Evolutionary conservation across 2,888 invertebrate genomes (phyloP), one percentile per base, ranked within the genome.

Genomic region (Sinotaia quadrata): DNA sequence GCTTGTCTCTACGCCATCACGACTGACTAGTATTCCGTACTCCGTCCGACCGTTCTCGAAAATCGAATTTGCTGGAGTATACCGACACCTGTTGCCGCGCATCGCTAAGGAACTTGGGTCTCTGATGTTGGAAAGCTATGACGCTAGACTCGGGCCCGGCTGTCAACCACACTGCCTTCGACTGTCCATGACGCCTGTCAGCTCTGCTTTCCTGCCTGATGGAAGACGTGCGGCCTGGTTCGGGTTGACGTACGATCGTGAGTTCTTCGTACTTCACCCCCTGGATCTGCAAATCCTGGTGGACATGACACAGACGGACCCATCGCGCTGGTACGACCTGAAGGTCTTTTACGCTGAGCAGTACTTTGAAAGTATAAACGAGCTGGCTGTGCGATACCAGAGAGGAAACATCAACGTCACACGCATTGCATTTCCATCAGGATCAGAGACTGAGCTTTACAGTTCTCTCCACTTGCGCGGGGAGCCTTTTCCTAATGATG

Each of bases 231-330:
- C 81, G 51, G 73, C 78, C 0, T 85, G 84, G 84, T 81, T 85
- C 63, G 81, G 82, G 78, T 78, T 85, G 37, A 75, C 79, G 24
- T 81, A 82, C 61, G 78, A 82, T 56, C 58, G 79, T 4, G 83
- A 84, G 67, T 84, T 81, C 67, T 78, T 76, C 33, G 81, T 82
- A 0, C 73, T 85, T 10, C 79, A 83, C 61, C 84, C 84, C 0
- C 69, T 84, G 10, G 85, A 84, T 58, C 82, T 85, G 65, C 83
- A 84, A 71, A 77, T 84, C 56, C 75, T 84, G 5, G 82, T 85
- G 4, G 80, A 85, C 70, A 80, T 78, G 69, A 78, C 81, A 0
- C 74, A 74, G 0, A 72, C 69, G 8, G 49, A 80, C 57, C 75
- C 83, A 0, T 47, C 58, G 2, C 68, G 80, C 7, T 85, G 85